Evolutionary conservation across 2,113 vertebrate genomes (phyloP).

Genomic region (Rhinolophus sinicus): DNA sequence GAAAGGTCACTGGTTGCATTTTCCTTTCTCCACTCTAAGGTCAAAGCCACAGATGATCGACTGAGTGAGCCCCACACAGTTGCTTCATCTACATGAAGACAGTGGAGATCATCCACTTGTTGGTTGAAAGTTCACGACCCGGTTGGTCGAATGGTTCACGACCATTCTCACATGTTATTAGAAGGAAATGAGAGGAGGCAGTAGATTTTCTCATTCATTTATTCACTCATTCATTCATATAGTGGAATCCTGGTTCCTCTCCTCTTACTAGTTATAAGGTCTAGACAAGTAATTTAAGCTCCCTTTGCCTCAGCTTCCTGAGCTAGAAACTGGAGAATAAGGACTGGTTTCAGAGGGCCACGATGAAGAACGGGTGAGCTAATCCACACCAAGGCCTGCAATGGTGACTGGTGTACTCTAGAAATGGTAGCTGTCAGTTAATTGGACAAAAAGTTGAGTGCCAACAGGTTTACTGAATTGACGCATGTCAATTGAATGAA

Average conservation of each 20-base stretch:
- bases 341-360: neutral
- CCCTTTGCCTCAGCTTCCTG: neutral
- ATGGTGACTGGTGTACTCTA: neutral
- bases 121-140: neutral
- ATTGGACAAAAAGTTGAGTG: neutral
- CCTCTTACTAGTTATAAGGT: neutral
- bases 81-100: neutral
- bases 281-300: neutral
- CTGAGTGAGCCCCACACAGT: neutral
- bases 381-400: neutral
- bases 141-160: neutral
- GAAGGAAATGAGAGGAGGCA: neutral
- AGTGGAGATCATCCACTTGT: neutral
- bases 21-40: neutral
- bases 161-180: neutral
- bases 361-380: neutral
- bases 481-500: neutral
- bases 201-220: neutral
- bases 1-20: neutral
- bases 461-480: neutral
- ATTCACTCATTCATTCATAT: neutral
- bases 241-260: neutral
- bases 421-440: neutral
- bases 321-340: neutral
- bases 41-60: neutral